These are phyloP conservation scores for Patiria pectinifera DNA, from an alignment of 53 echinoderm and acorn worm genomes.

Conservation along the genomic window DNA sequence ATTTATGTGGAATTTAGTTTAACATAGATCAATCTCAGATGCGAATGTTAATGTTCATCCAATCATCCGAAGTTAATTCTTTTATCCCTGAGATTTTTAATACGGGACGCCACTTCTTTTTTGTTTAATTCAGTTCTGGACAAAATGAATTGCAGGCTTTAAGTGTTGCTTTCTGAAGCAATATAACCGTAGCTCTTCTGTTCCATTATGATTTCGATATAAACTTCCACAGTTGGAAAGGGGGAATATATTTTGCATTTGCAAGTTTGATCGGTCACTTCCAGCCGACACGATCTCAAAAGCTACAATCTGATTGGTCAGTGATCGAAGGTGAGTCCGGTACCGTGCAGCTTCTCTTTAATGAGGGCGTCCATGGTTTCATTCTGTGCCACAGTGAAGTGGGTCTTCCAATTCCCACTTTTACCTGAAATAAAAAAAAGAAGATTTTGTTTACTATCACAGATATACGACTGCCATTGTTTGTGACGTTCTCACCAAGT, in stretches of 20 bases:
- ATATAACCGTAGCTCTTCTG: background rate
- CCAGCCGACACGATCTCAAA: background rate
- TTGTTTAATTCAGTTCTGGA: too few species aligned
- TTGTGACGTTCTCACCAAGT: too few species aligned
- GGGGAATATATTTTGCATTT: background rate
- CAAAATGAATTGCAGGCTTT: too few species aligned
- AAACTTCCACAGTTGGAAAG: background rate
- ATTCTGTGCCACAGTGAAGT: slow-evolving; percentile 61
- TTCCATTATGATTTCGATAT: background rate
- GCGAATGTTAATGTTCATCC: too few species aligned
- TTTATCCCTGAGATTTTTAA: too few species aligned
- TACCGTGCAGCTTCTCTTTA: slow-evolving; percentile 21
- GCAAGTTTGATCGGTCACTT: background rate
- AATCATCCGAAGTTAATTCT: too few species aligned
- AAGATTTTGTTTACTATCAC: too few species aligned
- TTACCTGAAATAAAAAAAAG: slow-evolving; percentile 18
- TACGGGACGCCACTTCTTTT: too few species aligned
- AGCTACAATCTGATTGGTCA: background rate
- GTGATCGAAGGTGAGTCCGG: slow-evolving; percentile 48
- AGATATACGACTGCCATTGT: too few species aligned
- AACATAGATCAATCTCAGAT: too few species aligned
- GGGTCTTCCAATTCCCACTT: slow-evolving; percentile 48
- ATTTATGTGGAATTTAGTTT: too few species aligned
- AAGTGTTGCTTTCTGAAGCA: too few species aligned
- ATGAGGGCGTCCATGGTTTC: slow-evolving; percentile 47